A percentile compares a stretch with the other conserved stretches of the same genome.
phyloP scores from a whole-genome alignment of 1,140 invertebrate species.

The Lordiphosa stackelbergi region DNA sequence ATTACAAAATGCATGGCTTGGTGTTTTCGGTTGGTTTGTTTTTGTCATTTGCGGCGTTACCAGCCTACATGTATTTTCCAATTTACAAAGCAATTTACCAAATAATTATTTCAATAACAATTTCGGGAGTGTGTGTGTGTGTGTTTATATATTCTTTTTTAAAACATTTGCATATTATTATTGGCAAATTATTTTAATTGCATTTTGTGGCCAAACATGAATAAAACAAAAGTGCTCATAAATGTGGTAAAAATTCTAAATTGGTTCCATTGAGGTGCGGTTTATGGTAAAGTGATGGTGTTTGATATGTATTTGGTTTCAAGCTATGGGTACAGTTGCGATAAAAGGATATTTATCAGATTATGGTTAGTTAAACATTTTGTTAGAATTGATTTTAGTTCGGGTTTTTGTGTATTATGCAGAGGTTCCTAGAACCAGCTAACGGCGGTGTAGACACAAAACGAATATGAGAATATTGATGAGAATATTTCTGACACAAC shows the following conservation, averaged over 20 bases:
- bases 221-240: constrained; percentile 29
- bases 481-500: too few relatives aligned
- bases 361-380: too few relatives aligned
- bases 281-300: background rate
- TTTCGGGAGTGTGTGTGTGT: constrained; percentile 27
- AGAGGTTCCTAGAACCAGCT: too few relatives aligned
- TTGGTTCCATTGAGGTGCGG: background rate
- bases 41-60: constrained; percentile 12
- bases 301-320: too few relatives aligned
- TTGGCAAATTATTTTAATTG: constrained; percentile 60
- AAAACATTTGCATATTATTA: constrained; percentile 60
- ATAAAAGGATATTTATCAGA: too few relatives aligned
- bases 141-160: constrained; percentile 14
- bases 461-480: too few relatives aligned
- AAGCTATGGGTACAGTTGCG: too few relatives aligned
- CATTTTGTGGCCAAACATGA: constrained; percentile 28
- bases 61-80: constrained; percentile 19
- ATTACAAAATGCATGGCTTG: constrained; percentile 27
- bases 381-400: too few relatives aligned
- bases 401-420: too few relatives aligned
- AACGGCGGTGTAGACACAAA: too few relatives aligned
- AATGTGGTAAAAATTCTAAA: constrained; percentile 17
- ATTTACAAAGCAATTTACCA: constrained; percentile 55
- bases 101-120: constrained; percentile 63
- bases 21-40: constrained; percentile 15